These are phyloP conservation scores for Tarsius wallacei DNA, from an alignment of 2,797 vertebrate genomes.

Conservation along the genomic window DNA sequence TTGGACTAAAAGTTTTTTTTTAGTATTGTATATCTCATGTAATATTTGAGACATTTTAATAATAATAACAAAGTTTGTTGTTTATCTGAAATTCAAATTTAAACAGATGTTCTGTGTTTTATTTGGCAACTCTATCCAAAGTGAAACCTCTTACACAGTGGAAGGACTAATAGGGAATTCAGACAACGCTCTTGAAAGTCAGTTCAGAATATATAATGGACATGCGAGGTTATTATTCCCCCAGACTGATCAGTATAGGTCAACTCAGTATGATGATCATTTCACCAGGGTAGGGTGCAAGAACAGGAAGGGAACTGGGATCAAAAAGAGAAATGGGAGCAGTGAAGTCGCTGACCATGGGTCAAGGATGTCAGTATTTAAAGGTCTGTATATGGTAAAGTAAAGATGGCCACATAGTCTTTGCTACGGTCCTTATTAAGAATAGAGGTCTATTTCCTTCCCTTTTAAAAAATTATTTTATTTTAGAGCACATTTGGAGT, in stretches of 20 bases:
- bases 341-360: not conserved
- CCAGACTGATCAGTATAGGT: not conserved
- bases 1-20: not conserved
- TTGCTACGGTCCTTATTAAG: not conserved
- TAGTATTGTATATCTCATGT: not conserved
- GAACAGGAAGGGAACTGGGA: not conserved
- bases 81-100: slow-evolving; percentile 63
- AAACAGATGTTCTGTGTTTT: not conserved
- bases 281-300: not conserved
- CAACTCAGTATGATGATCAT: not conserved
- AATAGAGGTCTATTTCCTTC: not conserved
- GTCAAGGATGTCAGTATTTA: not conserved
- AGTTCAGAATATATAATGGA: not conserved
- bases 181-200: not conserved
- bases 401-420: not conserved
- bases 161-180: not conserved
- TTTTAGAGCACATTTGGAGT: too few species aligned
- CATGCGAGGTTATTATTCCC: not conserved
- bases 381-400: not conserved
- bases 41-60: slow-evolving; percentile 8
- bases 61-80: not conserved
- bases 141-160: not conserved
- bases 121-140: not conserved
- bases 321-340: not conserved
- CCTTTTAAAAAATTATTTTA: not conserved